Evolutionary conservation across 2,113 vertebrate species (phyloP), one percentile per base, ranked within the genome.

Genomic region (Alethe castanea): DNA sequence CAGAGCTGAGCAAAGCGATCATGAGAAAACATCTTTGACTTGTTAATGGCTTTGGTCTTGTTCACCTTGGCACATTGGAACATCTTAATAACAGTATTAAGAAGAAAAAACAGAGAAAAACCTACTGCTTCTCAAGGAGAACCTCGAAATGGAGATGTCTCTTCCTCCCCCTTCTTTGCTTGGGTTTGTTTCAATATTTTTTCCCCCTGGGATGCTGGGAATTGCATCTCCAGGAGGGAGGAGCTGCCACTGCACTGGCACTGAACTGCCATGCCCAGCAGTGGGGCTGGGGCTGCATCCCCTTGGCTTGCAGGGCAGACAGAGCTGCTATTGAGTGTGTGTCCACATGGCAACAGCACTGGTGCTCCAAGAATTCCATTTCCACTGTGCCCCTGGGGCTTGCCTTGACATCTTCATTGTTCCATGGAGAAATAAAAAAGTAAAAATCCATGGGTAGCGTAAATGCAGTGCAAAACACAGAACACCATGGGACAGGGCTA

Each of bases 391-490:
- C 97, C 97, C 95, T 83, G 95, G 95, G 97, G 96, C 96, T 94
- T 82, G 90, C 96, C 97, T 96, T 98, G 98, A 98, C 97, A 96
- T 98, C 97, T 98, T 98, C 95, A 98, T 98, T 98, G 95, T 97
- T 95, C 96, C 87, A 73, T 72, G 19, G 97, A 61, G 35, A 92
- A 97, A 97, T 83, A 53, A 91, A 93, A 40, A 92, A 96, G 93
- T 82, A 67, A 88, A 81, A 81, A 35, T 69, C 69, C 80, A 67
- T 3, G 35, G 53, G 62, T 20, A 81, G 50, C 0, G 1, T 81
- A 84, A 94, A 92, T 33, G 54, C 83, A 80, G 72, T 6, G 67
- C 67, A 79, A 86, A 83, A 73, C 14, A 77, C 6, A 47, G 90
- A 69, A 40, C 1, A 3, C 44, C 70, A 44, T 1, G 91, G 86